Evolutionary conservation across 1,140 invertebrate genomes (phyloP).

Genomic region (Philotrypesis tridentata): DNA sequence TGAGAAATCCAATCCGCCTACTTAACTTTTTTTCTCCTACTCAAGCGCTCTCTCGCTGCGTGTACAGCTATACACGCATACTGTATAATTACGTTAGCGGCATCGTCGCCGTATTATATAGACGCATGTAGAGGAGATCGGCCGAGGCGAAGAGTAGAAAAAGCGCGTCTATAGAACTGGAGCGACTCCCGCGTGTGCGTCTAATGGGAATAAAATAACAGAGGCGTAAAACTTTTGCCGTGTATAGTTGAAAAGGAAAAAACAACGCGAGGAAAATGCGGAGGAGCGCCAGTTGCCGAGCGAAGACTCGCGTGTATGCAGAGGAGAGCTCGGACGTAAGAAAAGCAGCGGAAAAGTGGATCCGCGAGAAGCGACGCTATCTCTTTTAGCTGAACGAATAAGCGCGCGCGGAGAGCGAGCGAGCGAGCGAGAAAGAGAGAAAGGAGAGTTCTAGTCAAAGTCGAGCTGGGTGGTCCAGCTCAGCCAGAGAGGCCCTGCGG

Average conservation of each 20-base stretch:
- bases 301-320: no score
- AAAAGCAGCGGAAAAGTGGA: constrained; percentile 45
- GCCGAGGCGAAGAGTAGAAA: background rate
- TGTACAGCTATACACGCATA: no score
- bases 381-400: constrained; percentile 28
- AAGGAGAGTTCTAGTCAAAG: constrained; percentile 44
- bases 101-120: background rate
- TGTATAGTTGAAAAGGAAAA: no score
- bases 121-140: background rate
- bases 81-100: constrained; percentile 22
- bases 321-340: background rate
- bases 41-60: no score
- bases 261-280: constrained; percentile 9
- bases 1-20: constrained; percentile 40
- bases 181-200: background rate
- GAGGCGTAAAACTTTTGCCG: background rate
- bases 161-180: background rate
- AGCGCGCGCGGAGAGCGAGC: background rate
- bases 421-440: constrained; percentile 31
- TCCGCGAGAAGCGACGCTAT: constrained; percentile 22
- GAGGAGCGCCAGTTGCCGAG: no score
- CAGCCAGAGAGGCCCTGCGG: constrained; percentile 52
- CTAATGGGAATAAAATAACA: constrained; percentile 26
- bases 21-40: constrained; percentile 22
- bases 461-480: constrained; percentile 56